These are phyloP conservation scores for Glaucidium brasilianum DNA, from an alignment of 2,113 vertebrate species.

Conservation along the genomic window DNA sequence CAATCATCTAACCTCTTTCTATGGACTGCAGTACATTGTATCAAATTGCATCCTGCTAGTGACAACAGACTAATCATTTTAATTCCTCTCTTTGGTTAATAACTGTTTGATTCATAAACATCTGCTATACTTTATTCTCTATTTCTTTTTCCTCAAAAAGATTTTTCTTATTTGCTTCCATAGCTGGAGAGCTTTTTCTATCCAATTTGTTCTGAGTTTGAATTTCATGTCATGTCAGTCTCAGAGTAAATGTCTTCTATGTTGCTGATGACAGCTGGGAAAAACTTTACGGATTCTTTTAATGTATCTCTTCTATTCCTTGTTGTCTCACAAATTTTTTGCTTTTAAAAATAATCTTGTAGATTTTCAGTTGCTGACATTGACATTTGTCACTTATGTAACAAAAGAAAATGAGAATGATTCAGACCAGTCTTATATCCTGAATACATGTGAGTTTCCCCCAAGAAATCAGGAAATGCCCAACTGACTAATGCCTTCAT, in stretches of 20 bases:
- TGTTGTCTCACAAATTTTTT: background rate
- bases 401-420: background rate
- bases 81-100: slow-evolving; percentile 46
- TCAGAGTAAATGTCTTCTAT: background rate
- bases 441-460: background rate
- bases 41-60: background rate
- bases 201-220: background rate
- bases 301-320: background rate
- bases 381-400: background rate
- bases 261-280: background rate
- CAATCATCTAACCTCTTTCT: background rate
- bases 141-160: background rate
- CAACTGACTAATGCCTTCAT: background rate
- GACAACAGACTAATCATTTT: slow-evolving; percentile 43
- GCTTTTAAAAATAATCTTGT: background rate
- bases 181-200: background rate
- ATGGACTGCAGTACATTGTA: background rate
- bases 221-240: background rate
- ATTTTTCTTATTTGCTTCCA: background rate
- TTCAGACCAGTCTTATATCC: background rate
- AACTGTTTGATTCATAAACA: slow-evolving; percentile 25
- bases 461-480: background rate
- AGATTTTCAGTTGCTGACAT: background rate
- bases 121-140: background rate
- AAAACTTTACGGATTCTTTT: background rate